Evolutionary conservation across 1,140 invertebrate species (phyloP).

Genomic region (Drosophila persimilis): DNA sequence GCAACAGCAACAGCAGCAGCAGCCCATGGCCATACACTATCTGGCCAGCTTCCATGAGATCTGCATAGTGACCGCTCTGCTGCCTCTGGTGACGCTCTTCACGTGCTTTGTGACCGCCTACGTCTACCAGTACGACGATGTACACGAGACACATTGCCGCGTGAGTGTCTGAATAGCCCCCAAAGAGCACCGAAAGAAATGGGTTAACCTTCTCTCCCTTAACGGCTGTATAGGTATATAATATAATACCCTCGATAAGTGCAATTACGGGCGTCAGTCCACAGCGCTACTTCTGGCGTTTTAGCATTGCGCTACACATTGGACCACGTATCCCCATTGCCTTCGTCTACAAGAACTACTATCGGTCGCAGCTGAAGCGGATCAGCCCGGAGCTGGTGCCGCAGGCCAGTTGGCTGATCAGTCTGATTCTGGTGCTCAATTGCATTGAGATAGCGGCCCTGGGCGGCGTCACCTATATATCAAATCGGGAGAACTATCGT

Average conservation of each 20-base stretch:
- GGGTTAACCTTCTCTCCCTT: too few relatives aligned
- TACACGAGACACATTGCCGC: conserved; percentile 95
- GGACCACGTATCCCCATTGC: conserved; percentile 93
- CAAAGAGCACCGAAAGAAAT: too few relatives aligned
- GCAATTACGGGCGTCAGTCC: conserved; percentile 95
- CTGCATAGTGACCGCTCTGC: conserved; percentile 90
- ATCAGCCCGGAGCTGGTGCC: conserved; percentile 85
- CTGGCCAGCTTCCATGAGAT: conserved; percentile 86
- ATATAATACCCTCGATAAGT: conserved; percentile 95
- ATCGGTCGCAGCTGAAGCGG: conserved; percentile 87
- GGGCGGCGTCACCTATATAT: conserved; percentile 95
- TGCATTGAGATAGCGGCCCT: conserved; percentile 92
- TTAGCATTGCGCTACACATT: conserved; percentile 94
- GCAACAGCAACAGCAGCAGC: conserved; percentile 10
- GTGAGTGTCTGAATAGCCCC: conserved; percentile 84
- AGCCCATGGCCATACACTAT: conserved; percentile 70
- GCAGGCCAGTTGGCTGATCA: conserved; percentile 86
- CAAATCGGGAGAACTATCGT: conserved; percentile 97
- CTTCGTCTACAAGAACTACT: conserved; percentile 92
- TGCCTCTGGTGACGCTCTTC: conserved; percentile 91
- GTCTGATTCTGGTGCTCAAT: conserved; percentile 92
- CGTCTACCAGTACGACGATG: conserved; percentile 94
- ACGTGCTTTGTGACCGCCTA: conserved; percentile 94
- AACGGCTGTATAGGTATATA: conserved; percentile 88
- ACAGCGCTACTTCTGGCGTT: conserved; percentile 95